Evolutionary conservation across 2,797 vertebrate genomes (phyloP).

Genomic region (Tapirus indicus): DNA sequence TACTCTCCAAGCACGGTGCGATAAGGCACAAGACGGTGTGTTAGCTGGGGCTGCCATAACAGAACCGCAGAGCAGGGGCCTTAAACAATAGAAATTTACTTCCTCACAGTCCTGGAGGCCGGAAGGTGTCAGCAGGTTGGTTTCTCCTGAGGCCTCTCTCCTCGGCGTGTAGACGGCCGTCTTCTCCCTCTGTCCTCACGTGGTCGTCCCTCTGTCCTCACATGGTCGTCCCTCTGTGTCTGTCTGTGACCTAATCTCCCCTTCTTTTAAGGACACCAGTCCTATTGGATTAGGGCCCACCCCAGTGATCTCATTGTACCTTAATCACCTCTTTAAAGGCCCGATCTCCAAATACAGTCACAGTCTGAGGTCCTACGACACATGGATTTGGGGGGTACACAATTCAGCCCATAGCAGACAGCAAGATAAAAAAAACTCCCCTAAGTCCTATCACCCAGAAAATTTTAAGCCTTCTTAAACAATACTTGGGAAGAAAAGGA

Average conservation of each 20-base stretch:
- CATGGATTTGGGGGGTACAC: neutral
- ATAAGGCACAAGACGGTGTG: neutral
- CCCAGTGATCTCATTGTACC: neutral
- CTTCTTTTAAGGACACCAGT: neutral
- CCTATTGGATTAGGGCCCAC: neutral
- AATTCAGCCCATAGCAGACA: neutral
- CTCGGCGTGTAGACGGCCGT: neutral
- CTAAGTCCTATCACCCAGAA: neutral
- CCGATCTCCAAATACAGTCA: neutral
- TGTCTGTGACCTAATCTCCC: neutral
- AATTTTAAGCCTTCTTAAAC: neutral
- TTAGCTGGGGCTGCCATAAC: neutral
- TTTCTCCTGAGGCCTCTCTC: neutral
- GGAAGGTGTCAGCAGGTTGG: no score
- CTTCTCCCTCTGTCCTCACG: no score
- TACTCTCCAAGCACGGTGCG: neutral
- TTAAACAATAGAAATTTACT: no score
- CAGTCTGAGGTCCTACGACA: neutral
- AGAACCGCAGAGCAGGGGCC: neutral
- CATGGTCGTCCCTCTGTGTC: neutral
- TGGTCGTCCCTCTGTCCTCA: neutral
- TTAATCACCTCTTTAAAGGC: neutral
- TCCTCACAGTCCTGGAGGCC: no score
- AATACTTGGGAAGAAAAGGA: no score
- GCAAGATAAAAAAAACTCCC: neutral